Base-by-base conservation (phyloP, 2,888 invertebrate species). In the Latheticus oryzae region DNA sequence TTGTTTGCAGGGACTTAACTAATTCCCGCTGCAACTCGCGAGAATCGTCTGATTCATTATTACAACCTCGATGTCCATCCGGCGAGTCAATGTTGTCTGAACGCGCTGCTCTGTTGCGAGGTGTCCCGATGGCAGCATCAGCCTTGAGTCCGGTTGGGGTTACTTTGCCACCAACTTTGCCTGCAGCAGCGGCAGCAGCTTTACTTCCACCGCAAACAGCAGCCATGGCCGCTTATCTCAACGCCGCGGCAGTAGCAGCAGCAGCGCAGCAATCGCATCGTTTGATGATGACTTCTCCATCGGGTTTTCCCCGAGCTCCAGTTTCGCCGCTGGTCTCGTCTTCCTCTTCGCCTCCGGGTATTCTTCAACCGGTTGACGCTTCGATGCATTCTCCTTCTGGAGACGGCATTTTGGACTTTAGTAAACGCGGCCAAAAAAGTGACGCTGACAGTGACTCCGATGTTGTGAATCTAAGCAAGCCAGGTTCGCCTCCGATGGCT, bases 21-120 rank as follows among this genome's bases (percentile, higher is more conserved):
- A 90, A 89, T 79, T 90, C 91, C 64, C 85, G 91, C 74, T 91
- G 91, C 80, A 87, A 91, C 67, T 92, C 91, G 52, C 85, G 91
- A 72, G 91, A 91, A 75, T 92, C 92, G 55, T 79, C 81, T 68
- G 84, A 82, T 68, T 84, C 83, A 50, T 87, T 87, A 37, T 87
- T 87, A 63, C 85, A 83, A 66, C 87, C 86, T 61, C 86, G 90
- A 63, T 91, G 90, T 78, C 89, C 90, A 59, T 89, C 89, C 53
- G 86, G 87, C 73, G 90, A 90, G 76, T 89, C 89, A n/a, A 82
- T 87, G 72, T 86, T 87, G 73, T 88, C 89, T 33, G 88, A 87
- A 60, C 83, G 87, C 53, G 77, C 77, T 3, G 79, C 79, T 30
- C 73, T 81, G 15, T 70, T 76, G 5, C 73, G 76, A 16, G 79